Evolutionary conservation across 2,888 invertebrate species (phyloP).

Genomic region (Cantharis rufa): DNA sequence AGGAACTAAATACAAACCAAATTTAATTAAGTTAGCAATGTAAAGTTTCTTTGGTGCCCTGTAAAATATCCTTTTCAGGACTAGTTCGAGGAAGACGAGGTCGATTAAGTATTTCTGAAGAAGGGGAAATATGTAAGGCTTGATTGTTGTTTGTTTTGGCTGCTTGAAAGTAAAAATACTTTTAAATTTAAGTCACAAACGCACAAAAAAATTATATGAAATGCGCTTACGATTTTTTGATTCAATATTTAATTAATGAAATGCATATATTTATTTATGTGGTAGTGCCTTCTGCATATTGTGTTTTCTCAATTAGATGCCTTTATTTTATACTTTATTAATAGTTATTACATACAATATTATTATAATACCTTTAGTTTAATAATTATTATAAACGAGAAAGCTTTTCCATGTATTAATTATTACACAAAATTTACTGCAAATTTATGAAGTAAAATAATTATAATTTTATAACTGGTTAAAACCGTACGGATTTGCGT

Average conservation of each 20-base stretch:
- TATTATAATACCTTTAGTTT: not conserved
- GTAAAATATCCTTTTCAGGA: constrained; percentile 42
- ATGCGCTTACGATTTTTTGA: not conserved
- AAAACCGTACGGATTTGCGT: too few relatives aligned
- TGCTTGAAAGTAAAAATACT: not conserved
- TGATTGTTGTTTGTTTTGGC: not conserved
- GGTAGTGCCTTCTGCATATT: not conserved
- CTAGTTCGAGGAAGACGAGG: constrained; percentile 62
- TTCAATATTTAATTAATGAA: too few relatives aligned
- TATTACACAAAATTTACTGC: not conserved
- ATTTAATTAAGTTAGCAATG: constrained; percentile 3
- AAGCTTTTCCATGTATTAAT: not conserved
- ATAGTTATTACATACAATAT: not conserved
- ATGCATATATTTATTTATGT: not conserved
- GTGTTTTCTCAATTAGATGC: not conserved
- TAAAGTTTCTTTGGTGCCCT: constrained; percentile 8
- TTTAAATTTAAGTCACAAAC: not conserved
- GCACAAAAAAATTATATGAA: not conserved
- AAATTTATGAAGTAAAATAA: not conserved
- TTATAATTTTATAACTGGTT: not conserved
- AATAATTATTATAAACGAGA: not conserved
- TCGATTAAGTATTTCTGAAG: constrained; percentile 71
- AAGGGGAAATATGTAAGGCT: constrained; percentile 74
- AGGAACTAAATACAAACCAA: not conserved
- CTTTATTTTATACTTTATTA: not conserved